Percentiles rank a stretch among this genome's conserved stretches.
phyloP scores from a whole-genome alignment of 2,888 invertebrate genomes.

The Oligia strigilis region DNA sequence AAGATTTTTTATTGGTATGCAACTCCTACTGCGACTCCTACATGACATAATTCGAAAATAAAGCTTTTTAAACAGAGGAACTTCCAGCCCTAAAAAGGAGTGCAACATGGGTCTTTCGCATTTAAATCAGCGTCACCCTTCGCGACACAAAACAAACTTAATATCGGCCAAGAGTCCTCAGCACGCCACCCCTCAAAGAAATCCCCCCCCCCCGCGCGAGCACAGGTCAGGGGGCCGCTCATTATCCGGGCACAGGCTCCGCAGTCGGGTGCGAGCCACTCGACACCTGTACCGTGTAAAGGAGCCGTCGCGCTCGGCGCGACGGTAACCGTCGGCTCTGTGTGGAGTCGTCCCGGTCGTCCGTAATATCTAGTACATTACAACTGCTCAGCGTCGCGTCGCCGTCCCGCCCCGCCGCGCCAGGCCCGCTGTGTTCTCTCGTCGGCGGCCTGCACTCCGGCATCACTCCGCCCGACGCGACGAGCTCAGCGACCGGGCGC shows the following conservation, averaged over 20 bases:
- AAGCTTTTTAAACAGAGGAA: conserved; percentile 1
- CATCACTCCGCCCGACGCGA: conserved; percentile 3
- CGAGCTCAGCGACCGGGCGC: not conserved
- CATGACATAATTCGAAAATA: too few relatives aligned
- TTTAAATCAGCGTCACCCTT: conserved; percentile 76
- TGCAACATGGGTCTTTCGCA: conserved; percentile 71
- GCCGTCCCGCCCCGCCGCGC: too few relatives aligned
- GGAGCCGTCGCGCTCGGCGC: too few relatives aligned
- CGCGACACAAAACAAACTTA: conserved; percentile 80
- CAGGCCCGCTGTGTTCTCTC: conserved; percentile 61
- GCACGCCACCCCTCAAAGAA: conserved; percentile 42
- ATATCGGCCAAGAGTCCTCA: conserved; percentile 72
- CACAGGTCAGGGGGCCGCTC: conserved; percentile 51
- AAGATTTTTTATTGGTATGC: not conserved
- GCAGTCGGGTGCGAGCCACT: conserved; percentile 71
- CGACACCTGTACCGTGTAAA: conserved; percentile 74
- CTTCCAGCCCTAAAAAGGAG: conserved; percentile 27
- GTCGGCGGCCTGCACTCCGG: conserved; percentile 53
- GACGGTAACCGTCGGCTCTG: too few relatives aligned
- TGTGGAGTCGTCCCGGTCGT: too few relatives aligned
- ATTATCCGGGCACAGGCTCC: conserved; percentile 69
- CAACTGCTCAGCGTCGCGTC: too few relatives aligned
- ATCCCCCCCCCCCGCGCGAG: conserved; percentile 10
- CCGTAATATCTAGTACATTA: too few relatives aligned
- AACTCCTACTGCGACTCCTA: not conserved